Percentiles rank a stretch among this genome's conserved stretches.
Conservation (phyloP, 2,113 vertebrate species). For the Uria aalge region DNA sequence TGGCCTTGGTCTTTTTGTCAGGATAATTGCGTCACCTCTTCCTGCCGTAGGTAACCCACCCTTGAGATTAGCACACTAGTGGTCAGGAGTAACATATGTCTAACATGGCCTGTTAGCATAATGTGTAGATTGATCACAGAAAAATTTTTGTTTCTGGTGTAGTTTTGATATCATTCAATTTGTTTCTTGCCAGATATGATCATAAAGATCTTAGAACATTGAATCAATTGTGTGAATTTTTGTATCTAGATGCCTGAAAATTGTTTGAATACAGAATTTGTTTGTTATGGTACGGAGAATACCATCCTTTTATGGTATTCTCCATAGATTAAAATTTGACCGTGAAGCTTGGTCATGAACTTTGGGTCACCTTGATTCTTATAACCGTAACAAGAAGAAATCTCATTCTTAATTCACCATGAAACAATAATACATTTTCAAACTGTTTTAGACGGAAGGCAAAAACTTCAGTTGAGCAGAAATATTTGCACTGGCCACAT, state of each 20-base stretch:
- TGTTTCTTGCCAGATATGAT: neutral
- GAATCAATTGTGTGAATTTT: neutral
- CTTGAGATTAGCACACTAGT: neutral
- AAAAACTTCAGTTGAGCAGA: neutral
- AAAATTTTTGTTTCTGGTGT: neutral
- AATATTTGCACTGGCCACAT: neutral
- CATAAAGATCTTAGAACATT: neutral
- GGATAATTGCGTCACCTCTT: neutral
- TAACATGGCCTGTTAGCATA: neutral
- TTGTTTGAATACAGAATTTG: neutral
- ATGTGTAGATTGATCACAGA: neutral
- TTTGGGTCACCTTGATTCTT: neutral
- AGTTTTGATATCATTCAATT: neutral
- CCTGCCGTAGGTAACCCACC: neutral
- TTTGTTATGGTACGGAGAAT: neutral
- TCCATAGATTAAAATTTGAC: neutral
- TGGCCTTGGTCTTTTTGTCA: neutral
- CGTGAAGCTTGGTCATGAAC: neutral
- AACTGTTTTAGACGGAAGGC: neutral
- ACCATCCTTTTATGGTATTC: neutral
- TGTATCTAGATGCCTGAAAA: neutral
- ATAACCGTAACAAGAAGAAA: neutral
- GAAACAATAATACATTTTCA: neutral
- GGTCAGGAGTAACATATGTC: neutral
- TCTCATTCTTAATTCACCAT: neutral